Conservation (phyloP, 2,888 invertebrate species). For the Itoplectis maculator region DNA sequence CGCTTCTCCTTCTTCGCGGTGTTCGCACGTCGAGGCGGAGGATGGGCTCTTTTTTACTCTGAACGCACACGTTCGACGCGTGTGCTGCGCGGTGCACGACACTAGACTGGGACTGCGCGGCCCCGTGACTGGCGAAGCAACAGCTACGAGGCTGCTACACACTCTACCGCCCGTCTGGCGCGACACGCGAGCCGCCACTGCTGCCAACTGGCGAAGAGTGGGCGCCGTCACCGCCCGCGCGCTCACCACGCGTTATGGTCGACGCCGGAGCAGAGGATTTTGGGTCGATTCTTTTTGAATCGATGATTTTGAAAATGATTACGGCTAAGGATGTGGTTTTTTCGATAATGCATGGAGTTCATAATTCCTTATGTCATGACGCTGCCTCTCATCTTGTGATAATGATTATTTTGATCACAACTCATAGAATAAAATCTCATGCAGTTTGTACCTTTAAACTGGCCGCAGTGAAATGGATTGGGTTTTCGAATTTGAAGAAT, state of each 20-base stretch:
- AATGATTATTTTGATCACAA: no score
- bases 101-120: slow-evolving; percentile 37
- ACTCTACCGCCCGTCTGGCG: slow-evolving; percentile 13
- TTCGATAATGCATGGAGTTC: no score
- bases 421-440: no score
- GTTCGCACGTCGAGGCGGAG: no score
- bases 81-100: slow-evolving; percentile 40
- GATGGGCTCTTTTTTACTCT: not conserved
- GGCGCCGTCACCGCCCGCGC: not conserved
- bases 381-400: no score
- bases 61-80: slow-evolving; percentile 7
- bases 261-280: not conserved
- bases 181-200: slow-evolving; percentile 27
- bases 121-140: slow-evolving; percentile 34
- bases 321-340: no score
- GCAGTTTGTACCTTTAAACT: no score
- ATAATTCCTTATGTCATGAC: no score
- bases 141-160: not conserved
- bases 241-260: not conserved
- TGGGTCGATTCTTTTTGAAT: not conserved
- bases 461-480: not conserved
- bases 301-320: no score
- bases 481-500: not conserved
- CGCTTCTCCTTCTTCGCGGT: not conserved
- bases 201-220: slow-evolving; percentile 19